A percentile compares a stretch with the other conserved stretches of the same genome.
These are phyloP conservation scores for Actias luna DNA, from an alignment of 2,888 invertebrate genomes.

Conservation along the genomic window DNA sequence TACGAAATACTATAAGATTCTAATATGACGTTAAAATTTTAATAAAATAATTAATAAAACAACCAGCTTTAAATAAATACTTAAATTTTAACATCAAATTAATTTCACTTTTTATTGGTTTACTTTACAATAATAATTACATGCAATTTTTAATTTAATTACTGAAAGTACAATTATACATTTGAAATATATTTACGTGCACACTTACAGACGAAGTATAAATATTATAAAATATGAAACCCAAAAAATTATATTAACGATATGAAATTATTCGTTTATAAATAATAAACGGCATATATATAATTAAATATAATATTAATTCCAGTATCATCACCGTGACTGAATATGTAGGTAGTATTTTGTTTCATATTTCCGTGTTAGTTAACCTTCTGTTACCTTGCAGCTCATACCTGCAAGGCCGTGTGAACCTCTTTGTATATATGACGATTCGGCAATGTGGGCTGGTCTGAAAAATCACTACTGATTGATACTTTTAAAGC, in stretches of 20 bases:
- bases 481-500: not conserved
- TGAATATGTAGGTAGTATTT: constrained; percentile 70
- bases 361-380: constrained; percentile 64
- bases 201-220: no score
- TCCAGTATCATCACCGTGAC: constrained; percentile 34
- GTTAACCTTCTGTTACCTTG: constrained; percentile 58
- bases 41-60: not conserved
- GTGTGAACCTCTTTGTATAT: constrained; percentile 76
- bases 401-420: constrained; percentile 69
- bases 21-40: not conserved
- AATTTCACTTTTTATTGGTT: not conserved
- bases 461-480: not conserved
- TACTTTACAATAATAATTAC: not conserved
- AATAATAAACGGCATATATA: not conserved
- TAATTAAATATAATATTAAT: constrained; percentile 10
- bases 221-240: no score
- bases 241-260: no score
- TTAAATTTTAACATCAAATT: not conserved
- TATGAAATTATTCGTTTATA: not conserved
- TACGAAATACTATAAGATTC: not conserved
- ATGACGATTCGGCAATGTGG: constrained; percentile 43
- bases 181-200: not conserved
- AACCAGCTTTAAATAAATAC: not conserved
- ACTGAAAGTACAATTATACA: not conserved
- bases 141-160: not conserved